These are phyloP conservation scores for Atherinomorus stipes DNA, from an alignment of 2,113 vertebrate genomes.

Conservation along the genomic window DNA sequence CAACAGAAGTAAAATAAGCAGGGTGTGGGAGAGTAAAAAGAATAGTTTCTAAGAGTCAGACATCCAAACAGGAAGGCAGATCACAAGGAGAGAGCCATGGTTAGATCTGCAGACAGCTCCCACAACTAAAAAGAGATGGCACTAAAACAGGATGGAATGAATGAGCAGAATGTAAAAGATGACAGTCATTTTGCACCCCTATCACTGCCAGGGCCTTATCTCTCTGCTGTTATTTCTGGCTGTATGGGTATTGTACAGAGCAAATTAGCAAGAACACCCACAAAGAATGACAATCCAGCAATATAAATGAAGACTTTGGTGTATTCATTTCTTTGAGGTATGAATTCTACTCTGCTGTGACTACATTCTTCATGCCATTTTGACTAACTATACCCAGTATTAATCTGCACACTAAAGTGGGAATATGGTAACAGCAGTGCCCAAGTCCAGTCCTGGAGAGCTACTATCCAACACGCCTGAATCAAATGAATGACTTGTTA, in stretches of 20 bases:
- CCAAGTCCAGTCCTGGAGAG: no score
- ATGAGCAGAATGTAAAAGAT: slow-evolving; percentile 29
- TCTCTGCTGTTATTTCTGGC: neutral
- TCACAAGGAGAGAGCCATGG: slow-evolving; percentile 47
- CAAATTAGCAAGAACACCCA: neutral
- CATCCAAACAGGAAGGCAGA: slow-evolving; percentile 53
- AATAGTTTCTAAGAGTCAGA: slow-evolving; percentile 66
- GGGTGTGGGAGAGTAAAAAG: slow-evolving; percentile 49
- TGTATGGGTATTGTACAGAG: neutral
- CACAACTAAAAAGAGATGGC: slow-evolving; percentile 21
- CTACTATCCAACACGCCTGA: no score
- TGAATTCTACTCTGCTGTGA: neutral
- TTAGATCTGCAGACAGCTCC: slow-evolving; percentile 56
- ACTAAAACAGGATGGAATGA: slow-evolving; percentile 29
- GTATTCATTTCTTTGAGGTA: neutral
- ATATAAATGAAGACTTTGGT: slow-evolving; percentile 5
- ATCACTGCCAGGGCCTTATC: neutral
- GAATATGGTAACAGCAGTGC: neutral
- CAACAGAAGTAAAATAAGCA: slow-evolving; percentile 15
- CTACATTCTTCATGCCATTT: neutral
- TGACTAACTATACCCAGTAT: neutral
- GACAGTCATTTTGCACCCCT: slow-evolving; percentile 24
- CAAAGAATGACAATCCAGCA: slow-evolving; percentile 12
- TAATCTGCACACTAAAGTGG: neutral
- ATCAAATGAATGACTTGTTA: no score